Conservation (phyloP, 2,888 invertebrate genomes). For the Belgica antarctica region DNA sequence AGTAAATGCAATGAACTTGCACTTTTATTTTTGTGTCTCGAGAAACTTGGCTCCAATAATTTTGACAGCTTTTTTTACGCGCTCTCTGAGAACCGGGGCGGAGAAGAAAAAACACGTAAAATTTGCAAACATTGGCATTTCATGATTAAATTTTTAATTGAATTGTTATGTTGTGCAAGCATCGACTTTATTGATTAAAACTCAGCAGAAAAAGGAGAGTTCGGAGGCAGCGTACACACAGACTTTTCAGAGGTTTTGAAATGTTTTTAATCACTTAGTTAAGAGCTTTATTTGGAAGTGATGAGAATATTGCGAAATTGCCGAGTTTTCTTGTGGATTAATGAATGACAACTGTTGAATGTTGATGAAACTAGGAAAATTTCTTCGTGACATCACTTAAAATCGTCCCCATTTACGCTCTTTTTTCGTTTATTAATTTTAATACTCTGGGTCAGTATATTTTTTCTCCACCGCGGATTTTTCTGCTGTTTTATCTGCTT, state of each 20-base stretch:
- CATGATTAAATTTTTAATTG: constrained; percentile 39
- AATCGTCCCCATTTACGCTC: no score
- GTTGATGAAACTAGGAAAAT: no score
- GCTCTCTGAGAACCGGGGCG: background rate
- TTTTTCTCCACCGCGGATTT: background rate
- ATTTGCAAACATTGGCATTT: constrained; percentile 25
- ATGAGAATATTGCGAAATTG: no score
- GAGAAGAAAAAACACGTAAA: no score
- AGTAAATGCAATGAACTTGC: constrained; percentile 40
- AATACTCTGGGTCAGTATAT: background rate
- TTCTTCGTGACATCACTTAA: no score
- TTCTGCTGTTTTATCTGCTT: background rate
- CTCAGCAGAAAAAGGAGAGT: background rate
- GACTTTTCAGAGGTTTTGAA: background rate
- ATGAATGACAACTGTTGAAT: no score
- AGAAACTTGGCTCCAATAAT: constrained; percentile 8
- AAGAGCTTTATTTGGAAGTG: no score
- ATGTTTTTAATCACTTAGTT: constrained; percentile 34
- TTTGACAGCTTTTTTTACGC: constrained; percentile 39
- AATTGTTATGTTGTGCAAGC: constrained; percentile 37
- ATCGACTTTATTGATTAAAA: constrained; percentile 42
- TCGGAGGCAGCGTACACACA: background rate
- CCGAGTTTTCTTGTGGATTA: no score
- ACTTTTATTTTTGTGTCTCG: constrained; percentile 36
- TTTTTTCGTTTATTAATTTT: constrained; percentile 40